Conservation (phyloP, 2,113 vertebrate species). For the Parotia lawesii region DNA sequence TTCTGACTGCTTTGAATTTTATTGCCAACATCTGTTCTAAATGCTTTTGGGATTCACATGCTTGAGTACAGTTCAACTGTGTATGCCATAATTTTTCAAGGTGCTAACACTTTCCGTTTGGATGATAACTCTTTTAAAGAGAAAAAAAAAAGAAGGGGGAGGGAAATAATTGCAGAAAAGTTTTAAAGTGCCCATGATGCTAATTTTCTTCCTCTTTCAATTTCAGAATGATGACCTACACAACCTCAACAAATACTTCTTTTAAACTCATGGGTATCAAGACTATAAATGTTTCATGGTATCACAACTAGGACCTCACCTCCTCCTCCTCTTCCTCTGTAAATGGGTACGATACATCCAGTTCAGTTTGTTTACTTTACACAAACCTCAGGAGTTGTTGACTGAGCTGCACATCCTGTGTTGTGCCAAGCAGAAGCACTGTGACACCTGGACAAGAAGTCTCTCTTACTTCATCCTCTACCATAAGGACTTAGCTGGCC, state of each 20-base stretch:
- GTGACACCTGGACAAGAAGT: slow-evolving; percentile 77
- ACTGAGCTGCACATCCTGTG: slow-evolving; percentile 79
- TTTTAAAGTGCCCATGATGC: neutral
- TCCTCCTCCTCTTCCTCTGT: slow-evolving; percentile 67
- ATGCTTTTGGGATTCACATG: slow-evolving; percentile 34
- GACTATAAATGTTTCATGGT: slow-evolving; percentile 75
- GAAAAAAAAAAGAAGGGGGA: neutral
- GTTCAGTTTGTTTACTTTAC: slow-evolving; percentile 84
- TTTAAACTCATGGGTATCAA: slow-evolving; percentile 80
- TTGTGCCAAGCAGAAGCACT: slow-evolving; percentile 83
- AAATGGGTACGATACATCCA: slow-evolving; percentile 80
- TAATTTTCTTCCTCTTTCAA: slow-evolving; percentile 46
- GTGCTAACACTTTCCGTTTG: slow-evolving; percentile 4
- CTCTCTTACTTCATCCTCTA: slow-evolving; percentile 70
- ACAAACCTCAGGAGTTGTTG: slow-evolving; percentile 85
- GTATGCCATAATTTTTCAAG: neutral
- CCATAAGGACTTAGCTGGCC: slow-evolving; percentile 72
- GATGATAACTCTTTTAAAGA: neutral
- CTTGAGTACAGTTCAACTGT: neutral
- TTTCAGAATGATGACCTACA: slow-evolving; percentile 82
- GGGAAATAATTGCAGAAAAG: neutral
- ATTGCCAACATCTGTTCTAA: slow-evolving; percentile 51
- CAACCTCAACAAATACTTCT: slow-evolving; percentile 76
- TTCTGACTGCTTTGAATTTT: slow-evolving; percentile 40
- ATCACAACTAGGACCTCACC: slow-evolving; percentile 83